Evolutionary conservation across 2,888 invertebrate species (phyloP).

Genomic region (Pardosa pseudoannulata): DNA sequence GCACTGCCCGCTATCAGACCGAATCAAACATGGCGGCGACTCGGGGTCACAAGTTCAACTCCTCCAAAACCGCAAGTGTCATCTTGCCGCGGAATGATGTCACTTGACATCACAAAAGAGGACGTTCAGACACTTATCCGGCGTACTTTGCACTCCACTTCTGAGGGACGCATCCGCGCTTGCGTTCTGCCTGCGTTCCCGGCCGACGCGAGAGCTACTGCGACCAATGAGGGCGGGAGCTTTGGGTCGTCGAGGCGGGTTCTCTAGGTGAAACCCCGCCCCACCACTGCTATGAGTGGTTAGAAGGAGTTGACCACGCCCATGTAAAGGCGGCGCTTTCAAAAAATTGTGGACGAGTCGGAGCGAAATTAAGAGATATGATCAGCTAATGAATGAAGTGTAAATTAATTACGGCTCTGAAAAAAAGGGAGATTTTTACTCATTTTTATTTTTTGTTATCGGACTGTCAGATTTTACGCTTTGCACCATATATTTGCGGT

Average conservation of each 20-base stretch:
- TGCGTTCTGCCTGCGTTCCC: conserved; percentile 19
- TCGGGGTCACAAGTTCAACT: conserved; percentile 53
- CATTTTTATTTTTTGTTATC: neutral
- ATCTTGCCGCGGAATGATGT: conserved; percentile 44
- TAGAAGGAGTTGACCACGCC: conserved; percentile 26
- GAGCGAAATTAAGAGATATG: conserved; percentile 63
- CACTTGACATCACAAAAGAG: conserved; percentile 55
- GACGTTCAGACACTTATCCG: conserved; percentile 59
- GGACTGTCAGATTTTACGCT: conserved; percentile 62
- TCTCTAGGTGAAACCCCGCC: conserved; percentile 17
- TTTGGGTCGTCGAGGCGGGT: neutral
- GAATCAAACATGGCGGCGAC: conserved; percentile 54
- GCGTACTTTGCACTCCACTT: conserved; percentile 61
- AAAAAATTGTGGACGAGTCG: conserved; percentile 22
- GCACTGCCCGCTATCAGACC: neutral
- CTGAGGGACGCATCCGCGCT: conserved; percentile 44
- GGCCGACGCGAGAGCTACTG: conserved; percentile 7
- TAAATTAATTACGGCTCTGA: conserved; percentile 65
- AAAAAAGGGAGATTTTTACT: conserved; percentile 29
- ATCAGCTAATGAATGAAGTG: conserved; percentile 69
- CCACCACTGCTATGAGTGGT: conserved; percentile 22
- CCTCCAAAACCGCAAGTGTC: conserved; percentile 41
- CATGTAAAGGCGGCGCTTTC: conserved; percentile 42
- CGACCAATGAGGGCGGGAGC: conserved; percentile 50
- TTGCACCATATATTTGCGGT: conserved; percentile 53